Base-by-base conservation (phyloP, 2,113 vertebrate species). In the Lophura nycthemera region DNA sequence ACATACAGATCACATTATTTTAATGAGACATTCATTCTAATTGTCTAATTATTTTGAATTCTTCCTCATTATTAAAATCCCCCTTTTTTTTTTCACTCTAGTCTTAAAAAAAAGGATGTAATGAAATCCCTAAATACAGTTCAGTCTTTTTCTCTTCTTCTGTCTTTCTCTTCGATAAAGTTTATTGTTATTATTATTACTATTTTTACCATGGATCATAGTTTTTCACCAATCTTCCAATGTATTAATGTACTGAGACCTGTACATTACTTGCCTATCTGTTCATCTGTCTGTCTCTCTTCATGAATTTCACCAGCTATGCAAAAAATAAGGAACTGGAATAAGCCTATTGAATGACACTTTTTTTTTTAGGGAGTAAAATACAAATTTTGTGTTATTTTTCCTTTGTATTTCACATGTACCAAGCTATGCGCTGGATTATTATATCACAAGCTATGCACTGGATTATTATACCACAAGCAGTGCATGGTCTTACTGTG, bases 61-160 rank as follows among this genome's bases (percentile, higher is more conserved):
- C 87, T 91, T 86, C 50, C 43, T 96, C 82, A 88, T 70, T 94
- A 90, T 84, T 95, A 94, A 95, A 95, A 82, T 47, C 43, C 14
- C 67, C 7, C 29, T 92, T 86, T 92, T 86, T 43, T 43, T 50
- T 88, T 95, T 96, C 9, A 27, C 96, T 96, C 70, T 97, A 91
- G 92, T 95, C 96, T 97, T 91, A 97, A 96, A 96, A 95, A 95
- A 90, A 96, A 92, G 63, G 66, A 77, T 80, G 70, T 76, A 96
- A 92, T 94, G 57, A 92, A 92, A 78, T 75, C 81, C 66, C 64
- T 69, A 89, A 84, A 93, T 84, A 93, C 69, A 86, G 45, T 83
- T 83, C 70, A 22, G 8, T 25, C 21, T 82, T 66, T 86, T 70
- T 82, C 60, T 25, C 77, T 69, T 86, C 59, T 83, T 67, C 85